These are phyloP conservation scores for Aphis gossypii DNA, from an alignment of 1,140 invertebrate genomes.

Conservation along the genomic window DNA sequence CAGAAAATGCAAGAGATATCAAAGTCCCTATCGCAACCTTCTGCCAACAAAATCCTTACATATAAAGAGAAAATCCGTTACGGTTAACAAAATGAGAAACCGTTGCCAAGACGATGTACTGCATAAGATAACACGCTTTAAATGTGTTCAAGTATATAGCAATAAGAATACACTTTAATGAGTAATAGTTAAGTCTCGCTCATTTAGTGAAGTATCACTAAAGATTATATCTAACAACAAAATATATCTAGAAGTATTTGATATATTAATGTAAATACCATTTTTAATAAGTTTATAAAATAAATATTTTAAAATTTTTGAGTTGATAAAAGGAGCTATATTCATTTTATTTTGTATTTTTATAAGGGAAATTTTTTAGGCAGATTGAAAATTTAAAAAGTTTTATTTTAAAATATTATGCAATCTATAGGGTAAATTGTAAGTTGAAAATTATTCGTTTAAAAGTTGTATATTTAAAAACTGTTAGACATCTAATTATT, in stretches of 20 bases:
- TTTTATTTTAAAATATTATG: no score
- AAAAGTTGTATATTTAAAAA: no score
- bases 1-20: constrained; percentile 29
- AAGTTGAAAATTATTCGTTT: no score
- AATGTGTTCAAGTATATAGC: not conserved
- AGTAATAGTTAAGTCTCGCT: not conserved
- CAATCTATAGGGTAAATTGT: no score
- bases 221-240: not conserved
- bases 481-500: no score
- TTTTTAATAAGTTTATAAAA: not conserved
- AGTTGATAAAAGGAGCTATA: not conserved
- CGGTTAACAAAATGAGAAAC: constrained; percentile 43
- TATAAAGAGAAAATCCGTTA: constrained; percentile 43
- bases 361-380: no score
- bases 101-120: constrained; percentile 42
- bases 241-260: not conserved
- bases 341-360: no score
- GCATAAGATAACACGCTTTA: not conserved
- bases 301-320: not conserved
- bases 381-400: no score
- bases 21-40: not conserved
- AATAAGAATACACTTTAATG: not conserved
- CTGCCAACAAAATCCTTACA: constrained; percentile 44
- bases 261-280: not conserved
- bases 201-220: not conserved